These are phyloP conservation scores for Lordiphosa clarofinis DNA, from an alignment of 1,140 invertebrate genomes.

Conservation along the genomic window DNA sequence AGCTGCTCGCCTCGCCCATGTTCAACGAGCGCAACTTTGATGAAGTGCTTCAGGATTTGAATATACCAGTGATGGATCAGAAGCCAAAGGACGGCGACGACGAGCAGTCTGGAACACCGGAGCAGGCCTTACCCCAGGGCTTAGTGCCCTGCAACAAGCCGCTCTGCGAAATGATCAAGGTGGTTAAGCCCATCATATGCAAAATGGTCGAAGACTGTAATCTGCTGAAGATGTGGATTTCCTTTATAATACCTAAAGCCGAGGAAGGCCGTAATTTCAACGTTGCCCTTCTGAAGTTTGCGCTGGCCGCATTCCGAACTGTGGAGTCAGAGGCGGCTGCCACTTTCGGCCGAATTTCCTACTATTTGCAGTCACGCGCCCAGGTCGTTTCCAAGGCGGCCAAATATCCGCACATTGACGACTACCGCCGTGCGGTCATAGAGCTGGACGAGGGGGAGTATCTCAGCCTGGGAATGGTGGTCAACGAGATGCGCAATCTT, in stretches of 20 bases:
- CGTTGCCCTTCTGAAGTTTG: conserved; percentile 98
- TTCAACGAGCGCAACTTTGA: conserved; percentile 88
- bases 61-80: conserved; percentile 91
- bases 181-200: conserved; percentile 95
- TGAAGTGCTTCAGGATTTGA: conserved; percentile 89
- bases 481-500: conserved; percentile 97
- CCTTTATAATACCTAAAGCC: conserved; percentile 98
- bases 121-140: conserved; percentile 87
- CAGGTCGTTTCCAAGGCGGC: conserved; percentile 92
- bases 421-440: conserved; percentile 94
- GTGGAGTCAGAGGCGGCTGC: conserved; percentile 98
- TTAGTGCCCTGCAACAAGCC: conserved; percentile 91
- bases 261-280: conserved; percentile 99
- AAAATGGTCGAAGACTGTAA: conserved; percentile 94
- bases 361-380: conserved; percentile 89
- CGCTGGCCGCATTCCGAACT: conserved; percentile 95
- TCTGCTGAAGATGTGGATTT: conserved; percentile 98
- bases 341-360: conserved; percentile 98
- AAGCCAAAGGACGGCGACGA: conserved; percentile 78
- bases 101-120: conserved; percentile 87
- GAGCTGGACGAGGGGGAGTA: conserved; percentile 99
- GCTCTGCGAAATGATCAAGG: conserved; percentile 91
- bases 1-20: conserved; percentile 88
- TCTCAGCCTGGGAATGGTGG: conserved; percentile 93
- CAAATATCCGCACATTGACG: conserved; percentile 98